Conservation (phyloP, 2,113 vertebrate genomes). For the Oncorhynchus kisutch region DNA sequence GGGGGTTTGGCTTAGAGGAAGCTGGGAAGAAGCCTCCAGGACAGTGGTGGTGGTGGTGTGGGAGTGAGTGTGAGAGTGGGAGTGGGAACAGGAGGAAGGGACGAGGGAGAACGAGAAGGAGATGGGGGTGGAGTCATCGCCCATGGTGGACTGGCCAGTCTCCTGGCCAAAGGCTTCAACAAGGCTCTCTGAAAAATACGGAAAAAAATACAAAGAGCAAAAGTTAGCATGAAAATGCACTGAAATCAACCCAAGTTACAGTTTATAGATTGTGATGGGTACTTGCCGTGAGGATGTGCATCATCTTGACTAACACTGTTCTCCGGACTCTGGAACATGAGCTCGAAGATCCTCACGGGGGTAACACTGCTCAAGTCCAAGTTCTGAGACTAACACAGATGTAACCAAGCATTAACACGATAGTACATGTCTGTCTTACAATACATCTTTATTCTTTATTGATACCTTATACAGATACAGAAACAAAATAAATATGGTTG, state of each 20-base stretch:
- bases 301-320: conserved; percentile 84
- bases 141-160: conserved; percentile 63
- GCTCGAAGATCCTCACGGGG: conserved; percentile 92
- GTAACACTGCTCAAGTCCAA: conserved; percentile 89
- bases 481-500: too few relatives aligned
- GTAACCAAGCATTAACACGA: background rate
- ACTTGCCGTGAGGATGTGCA: conserved; percentile 79
- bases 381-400: conserved; percentile 76
- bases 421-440: background rate
- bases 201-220: background rate
- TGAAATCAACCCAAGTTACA: background rate
- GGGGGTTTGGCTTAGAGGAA: conserved; percentile 61
- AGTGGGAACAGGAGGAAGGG: conserved; percentile 70
- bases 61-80: conserved; percentile 52
- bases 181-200: conserved; percentile 74
- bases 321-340: conserved; percentile 95
- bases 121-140: conserved; percentile 72
- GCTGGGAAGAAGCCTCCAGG: conserved; percentile 70
- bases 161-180: conserved; percentile 81
- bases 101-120: conserved; percentile 78
- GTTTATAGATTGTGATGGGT: background rate
- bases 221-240: conserved; percentile 13
- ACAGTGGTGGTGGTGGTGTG: conserved; percentile 75
- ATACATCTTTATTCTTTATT: too few relatives aligned
- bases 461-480: background rate